Base-by-base conservation (phyloP, 2,113 vertebrate genomes). In the Alces alces region DNA sequence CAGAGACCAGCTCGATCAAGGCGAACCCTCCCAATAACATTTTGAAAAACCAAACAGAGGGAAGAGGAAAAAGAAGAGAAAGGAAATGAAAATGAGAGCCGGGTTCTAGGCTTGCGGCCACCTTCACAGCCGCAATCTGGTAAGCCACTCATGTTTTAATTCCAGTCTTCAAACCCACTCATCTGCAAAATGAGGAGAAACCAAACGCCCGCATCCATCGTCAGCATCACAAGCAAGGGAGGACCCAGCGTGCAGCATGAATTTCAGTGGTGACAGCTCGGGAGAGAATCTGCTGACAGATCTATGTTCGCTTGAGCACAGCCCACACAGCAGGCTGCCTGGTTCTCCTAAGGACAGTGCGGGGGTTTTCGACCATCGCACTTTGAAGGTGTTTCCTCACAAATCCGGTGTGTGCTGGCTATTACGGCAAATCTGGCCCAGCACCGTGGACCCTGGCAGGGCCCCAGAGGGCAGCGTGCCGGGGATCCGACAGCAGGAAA, bases 161-260 rank as follows among this genome's bases (percentile, higher is more conserved):
- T 91, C 93, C 88, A 80, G 93, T 52, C 95, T 97, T 97, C 93
- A 93, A 95, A 97, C 76, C 95, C 93, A 78, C 86, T 95, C 97
- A 89, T 89, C 93, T 97, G 95, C 92, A 93, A 98, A 98, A 97
- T 70, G 78, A 98, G 45, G 88, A 86, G 82, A 58, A 93, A 78
- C 92, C 89, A 91, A 97, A 60, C 0, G 66, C 78, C 86, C 15
- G 55, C 60, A 23, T 78, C 83, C 28, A 25, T 0, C 39, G 33
- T 83, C 91, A 82, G 89, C 78, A 17, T 58, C 21, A n/a, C 86
- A 79, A 97, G 93, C 91, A 82, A 97, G 97, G 95, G 58, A 94
- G 86, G 76, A 43, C 86, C 85, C 89, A 85, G 88, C 30, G 89
- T 21, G 60, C 50, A 30, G 86, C 93, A 94, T 93, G 52, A 28